These are phyloP conservation scores for Suillia variegata DNA, from an alignment of 2,888 invertebrate genomes.

Conservation along the genomic window DNA sequence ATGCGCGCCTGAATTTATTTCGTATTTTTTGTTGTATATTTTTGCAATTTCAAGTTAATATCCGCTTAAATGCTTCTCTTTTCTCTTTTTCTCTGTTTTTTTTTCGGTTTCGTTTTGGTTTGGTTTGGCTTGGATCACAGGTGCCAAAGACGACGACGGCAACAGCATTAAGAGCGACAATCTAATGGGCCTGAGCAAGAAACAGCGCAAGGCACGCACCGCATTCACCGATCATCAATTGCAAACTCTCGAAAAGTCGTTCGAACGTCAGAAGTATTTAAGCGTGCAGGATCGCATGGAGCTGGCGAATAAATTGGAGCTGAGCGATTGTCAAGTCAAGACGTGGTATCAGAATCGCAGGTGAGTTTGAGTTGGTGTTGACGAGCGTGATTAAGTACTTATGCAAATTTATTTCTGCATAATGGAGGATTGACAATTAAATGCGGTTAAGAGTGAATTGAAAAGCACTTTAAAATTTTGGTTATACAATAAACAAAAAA, in stretches of 20 bases:
- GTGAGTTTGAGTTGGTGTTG: too few relatives aligned
- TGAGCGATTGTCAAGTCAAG: slow-evolving; percentile 99
- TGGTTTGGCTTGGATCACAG: slow-evolving; percentile 61
- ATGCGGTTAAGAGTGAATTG: too few relatives aligned
- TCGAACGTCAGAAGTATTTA: slow-evolving; percentile 95
- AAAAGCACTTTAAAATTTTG: too few relatives aligned
- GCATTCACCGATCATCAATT: slow-evolving; percentile 99
- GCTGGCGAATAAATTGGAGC: slow-evolving; percentile 90
- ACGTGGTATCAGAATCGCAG: slow-evolving; percentile 99
- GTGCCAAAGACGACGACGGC: slow-evolving; percentile 83
- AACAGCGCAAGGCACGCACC: slow-evolving; percentile 94
- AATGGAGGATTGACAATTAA: too few relatives aligned
- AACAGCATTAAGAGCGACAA: slow-evolving; percentile 57
- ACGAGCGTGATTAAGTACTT: too few relatives aligned
- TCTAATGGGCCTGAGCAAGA: slow-evolving; percentile 73
- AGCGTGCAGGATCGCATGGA: slow-evolving; percentile 98
- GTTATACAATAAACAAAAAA: too few relatives aligned
- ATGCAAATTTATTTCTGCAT: too few relatives aligned
- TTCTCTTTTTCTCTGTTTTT: background rate
- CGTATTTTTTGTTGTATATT: too few relatives aligned
- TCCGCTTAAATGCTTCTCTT: slow-evolving; percentile 10
- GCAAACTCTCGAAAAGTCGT: slow-evolving; percentile 94
- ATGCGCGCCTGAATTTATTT: too few relatives aligned
- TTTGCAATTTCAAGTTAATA: slow-evolving; percentile 15
- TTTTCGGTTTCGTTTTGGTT: background rate